Evolutionary conservation across 2,888 invertebrate genomes (phyloP).

Genomic region (Mesorhabditis belari): DNA sequence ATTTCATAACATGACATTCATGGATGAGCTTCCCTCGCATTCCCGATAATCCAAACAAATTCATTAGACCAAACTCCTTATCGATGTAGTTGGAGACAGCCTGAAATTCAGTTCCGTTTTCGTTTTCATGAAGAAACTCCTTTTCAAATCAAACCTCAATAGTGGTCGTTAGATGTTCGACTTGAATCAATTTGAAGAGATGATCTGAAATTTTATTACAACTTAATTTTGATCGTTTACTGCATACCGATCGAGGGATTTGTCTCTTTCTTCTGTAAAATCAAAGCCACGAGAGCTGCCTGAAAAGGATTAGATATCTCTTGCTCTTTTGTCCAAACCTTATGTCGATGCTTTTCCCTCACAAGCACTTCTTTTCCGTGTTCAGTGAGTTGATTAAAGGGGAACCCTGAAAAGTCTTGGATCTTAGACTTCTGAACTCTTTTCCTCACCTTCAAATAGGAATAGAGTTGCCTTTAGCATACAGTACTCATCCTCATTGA

Average conservation of each 20-base stretch:
- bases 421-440: too few relatives aligned
- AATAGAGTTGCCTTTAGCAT: constrained; percentile 25
- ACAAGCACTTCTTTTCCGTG: neutral
- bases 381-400: neutral
- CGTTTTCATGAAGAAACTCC: too few relatives aligned
- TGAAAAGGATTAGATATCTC: neutral
- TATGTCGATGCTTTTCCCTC: neutral
- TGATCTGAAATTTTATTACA: too few relatives aligned
- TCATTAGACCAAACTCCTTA: neutral
- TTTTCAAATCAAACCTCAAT: neutral
- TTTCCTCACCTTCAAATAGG: constrained; percentile 19
- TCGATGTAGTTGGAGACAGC: neutral
- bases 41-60: neutral
- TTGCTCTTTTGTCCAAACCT: neutral
- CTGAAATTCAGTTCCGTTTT: neutral
- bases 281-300: neutral
- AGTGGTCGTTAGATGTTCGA: neutral
- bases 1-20: neutral
- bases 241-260: neutral
- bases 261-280: neutral
- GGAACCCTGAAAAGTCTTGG: too few relatives aligned
- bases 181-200: neutral
- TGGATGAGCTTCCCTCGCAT: neutral
- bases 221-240: too few relatives aligned
- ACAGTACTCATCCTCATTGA: constrained; percentile 17